A percentile compares a stretch with the other conserved stretches of the same genome.
phyloP scores from a whole-genome alignment of 1,140 invertebrate species.

The Papilio polytes region DNA sequence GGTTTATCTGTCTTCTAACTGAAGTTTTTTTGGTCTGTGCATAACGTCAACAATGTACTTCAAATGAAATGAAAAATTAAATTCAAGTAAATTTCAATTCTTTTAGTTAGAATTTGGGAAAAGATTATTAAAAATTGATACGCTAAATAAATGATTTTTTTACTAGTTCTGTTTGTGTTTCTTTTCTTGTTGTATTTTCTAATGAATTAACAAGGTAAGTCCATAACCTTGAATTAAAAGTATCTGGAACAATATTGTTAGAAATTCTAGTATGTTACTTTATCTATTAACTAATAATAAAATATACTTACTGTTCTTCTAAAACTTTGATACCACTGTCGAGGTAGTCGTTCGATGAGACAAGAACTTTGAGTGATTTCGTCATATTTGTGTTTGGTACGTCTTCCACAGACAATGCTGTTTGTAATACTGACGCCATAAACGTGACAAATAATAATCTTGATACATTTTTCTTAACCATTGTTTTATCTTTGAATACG shows the following conservation, averaged over 20 bases:
- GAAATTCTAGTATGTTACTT: background rate
- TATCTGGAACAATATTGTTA: background rate
- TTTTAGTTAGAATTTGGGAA: background rate
- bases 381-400: constrained; percentile 59
- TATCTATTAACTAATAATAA: constrained; percentile 21
- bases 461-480: constrained; percentile 52
- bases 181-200: background rate
- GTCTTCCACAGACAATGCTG: constrained; percentile 47
- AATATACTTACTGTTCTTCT: constrained; percentile 72
- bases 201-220: background rate
- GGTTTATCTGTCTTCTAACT: background rate
- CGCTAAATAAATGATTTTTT: background rate
- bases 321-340: constrained; percentile 69
- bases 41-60: background rate
- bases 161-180: background rate
- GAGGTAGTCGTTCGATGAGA: constrained; percentile 79
- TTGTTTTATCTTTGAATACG: constrained; percentile 43
- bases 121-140: background rate
- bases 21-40: background rate
- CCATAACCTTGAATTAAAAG: background rate
- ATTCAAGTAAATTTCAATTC: background rate
- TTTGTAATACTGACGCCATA: constrained; percentile 46
- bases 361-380: constrained; percentile 76
- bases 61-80: background rate
- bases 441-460: constrained; percentile 45